Conservation (phyloP, 2,888 invertebrate species). For the Mermis nigrescens region DNA sequence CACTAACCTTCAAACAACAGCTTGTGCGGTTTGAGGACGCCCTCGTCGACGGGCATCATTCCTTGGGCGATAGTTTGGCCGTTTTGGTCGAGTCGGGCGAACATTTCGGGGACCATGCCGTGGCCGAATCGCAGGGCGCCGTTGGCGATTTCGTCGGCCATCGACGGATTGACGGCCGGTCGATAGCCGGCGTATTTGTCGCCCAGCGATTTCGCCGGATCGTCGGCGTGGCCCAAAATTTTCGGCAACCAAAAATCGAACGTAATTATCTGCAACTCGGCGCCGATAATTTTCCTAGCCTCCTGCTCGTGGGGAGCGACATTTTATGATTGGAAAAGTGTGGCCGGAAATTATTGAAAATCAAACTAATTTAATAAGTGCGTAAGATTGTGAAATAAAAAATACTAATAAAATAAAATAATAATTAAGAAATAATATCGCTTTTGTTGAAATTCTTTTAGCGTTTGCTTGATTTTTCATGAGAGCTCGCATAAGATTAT, state of each 20-base stretch:
- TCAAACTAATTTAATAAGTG: no score
- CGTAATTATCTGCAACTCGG: constrained; percentile 80
- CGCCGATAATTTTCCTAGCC: constrained; percentile 56
- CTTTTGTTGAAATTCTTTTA: no score
- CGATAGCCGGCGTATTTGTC: constrained; percentile 57
- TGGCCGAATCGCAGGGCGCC: constrained; percentile 86
- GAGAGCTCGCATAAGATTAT: no score
- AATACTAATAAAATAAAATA: no score
- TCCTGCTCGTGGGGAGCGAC: constrained; percentile 20
- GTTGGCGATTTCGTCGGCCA: constrained; percentile 87
- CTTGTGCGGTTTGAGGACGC: constrained; percentile 89
- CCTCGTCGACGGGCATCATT: constrained; percentile 66
- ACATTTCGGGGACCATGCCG: constrained; percentile 75
- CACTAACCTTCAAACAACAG: constrained; percentile 67
- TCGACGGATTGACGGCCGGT: constrained; percentile 56
- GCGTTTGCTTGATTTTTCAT: no score
- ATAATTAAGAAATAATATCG: no score
- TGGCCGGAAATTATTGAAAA: neutral
- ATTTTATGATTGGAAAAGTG: no score
- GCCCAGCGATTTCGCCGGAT: neutral
- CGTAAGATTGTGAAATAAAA: no score
- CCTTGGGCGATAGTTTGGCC: constrained; percentile 66
- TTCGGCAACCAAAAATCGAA: constrained; percentile 75
- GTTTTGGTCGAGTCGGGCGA: constrained; percentile 59
- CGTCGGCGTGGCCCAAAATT: constrained; percentile 49